These are phyloP conservation scores for Equus quagga DNA, from an alignment of 2,113 vertebrate species.

Conservation along the genomic window DNA sequence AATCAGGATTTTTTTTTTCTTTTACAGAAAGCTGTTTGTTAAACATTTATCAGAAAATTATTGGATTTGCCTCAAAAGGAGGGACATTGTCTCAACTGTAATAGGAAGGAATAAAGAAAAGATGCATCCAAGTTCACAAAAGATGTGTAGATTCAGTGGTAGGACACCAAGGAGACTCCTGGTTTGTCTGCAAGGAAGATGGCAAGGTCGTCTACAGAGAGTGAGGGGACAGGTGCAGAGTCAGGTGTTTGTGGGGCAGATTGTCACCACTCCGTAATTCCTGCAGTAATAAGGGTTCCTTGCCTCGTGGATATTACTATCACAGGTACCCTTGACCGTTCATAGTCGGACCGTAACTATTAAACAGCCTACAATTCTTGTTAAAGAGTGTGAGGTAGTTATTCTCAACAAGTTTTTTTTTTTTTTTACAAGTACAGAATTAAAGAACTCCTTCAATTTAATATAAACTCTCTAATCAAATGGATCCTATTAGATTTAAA, in stretches of 20 bases:
- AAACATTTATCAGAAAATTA: neutral
- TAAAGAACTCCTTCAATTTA: neutral
- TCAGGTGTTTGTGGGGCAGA: neutral
- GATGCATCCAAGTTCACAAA: neutral
- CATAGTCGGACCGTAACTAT: neutral
- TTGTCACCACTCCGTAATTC: neutral
- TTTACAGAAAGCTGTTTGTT: neutral
- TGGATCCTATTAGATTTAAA: neutral
- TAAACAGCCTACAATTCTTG: neutral
- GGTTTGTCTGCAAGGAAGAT: neutral
- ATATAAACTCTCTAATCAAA: neutral
- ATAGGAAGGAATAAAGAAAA: neutral
- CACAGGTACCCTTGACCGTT: neutral
- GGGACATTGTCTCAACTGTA: neutral
- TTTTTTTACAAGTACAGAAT: neutral
- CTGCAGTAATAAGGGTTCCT: neutral
- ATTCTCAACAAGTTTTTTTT: slow-evolving; percentile 24
- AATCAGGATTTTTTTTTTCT: neutral
- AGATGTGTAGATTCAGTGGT: neutral
- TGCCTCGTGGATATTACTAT: neutral
- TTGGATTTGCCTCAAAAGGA: neutral
- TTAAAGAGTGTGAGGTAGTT: neutral
- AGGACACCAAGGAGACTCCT: neutral
- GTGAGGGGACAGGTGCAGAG: neutral
- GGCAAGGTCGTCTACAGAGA: neutral